Conservation (phyloP, 2,113 vertebrate species). For the Charadrius vociferus region DNA sequence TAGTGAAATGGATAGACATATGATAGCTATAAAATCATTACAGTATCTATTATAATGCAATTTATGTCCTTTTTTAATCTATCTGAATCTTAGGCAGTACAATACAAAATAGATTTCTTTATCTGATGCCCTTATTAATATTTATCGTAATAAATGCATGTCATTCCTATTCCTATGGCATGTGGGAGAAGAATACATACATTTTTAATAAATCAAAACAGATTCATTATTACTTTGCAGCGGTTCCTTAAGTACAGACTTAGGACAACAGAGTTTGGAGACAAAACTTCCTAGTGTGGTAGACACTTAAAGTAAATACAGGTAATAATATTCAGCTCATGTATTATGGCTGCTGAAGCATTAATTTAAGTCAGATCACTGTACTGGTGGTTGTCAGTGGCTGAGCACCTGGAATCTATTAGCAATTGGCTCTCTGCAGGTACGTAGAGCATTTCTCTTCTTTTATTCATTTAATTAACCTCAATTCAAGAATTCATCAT, state of each 20-base stretch:
- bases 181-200: not conserved
- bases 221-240: not conserved
- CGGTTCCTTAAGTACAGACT: not conserved
- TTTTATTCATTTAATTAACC: not conserved
- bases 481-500: not conserved
- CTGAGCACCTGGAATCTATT: not conserved
- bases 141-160: not conserved
- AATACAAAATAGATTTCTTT: not conserved
- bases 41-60: not conserved
- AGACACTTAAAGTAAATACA: not conserved
- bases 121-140: not conserved
- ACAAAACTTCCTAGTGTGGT: not conserved
- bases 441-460: not conserved
- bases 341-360: not conserved
- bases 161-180: not conserved
- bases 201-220: not conserved
- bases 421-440: not conserved
- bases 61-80: slow-evolving; percentile 5
- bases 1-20: not conserved
- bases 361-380: not conserved
- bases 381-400: not conserved
- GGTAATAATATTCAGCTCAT: not conserved
- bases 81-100: not conserved
- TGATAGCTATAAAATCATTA: not conserved
- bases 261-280: not conserved